These are phyloP conservation scores for Neomonachus schauinslandi DNA, from an alignment of 2,113 vertebrate genomes.

Conservation along the genomic window DNA sequence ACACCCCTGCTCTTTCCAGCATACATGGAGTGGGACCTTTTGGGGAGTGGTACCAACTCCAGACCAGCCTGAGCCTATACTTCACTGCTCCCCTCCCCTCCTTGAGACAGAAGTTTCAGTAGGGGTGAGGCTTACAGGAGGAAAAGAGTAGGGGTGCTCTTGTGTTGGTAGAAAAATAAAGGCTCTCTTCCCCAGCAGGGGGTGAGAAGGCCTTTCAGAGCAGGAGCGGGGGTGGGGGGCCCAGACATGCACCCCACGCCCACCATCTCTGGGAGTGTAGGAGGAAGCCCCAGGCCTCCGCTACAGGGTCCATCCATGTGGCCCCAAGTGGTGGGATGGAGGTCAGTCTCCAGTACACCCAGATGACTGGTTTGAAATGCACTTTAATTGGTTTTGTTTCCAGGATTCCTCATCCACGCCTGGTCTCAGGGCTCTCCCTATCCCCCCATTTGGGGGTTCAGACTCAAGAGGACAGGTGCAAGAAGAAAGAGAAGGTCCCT, in stretches of 20 bases:
- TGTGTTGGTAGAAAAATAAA: neutral
- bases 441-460: neutral
- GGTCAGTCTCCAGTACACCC: neutral
- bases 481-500: neutral
- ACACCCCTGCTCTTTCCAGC: neutral
- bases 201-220: neutral
- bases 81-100: too few species aligned
- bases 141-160: neutral
- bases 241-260: neutral
- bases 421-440: neutral
- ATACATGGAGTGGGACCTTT: fast-evolving
- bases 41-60: fast-evolving
- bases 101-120: fast-evolving
- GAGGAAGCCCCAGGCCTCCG: neutral
- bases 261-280: neutral
- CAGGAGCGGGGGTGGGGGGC: neutral
- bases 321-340: fast-evolving
- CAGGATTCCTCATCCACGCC: neutral
- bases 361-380: neutral
- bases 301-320: fast-evolving
- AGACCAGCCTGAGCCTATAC: neutral
- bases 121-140: neutral
- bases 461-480: neutral
- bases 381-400: slow-evolving; percentile 44
- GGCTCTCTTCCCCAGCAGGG: neutral